Evolutionary conservation across 2,888 invertebrate species (phyloP).

Genomic region (Chromoteleia sp.): DNA sequence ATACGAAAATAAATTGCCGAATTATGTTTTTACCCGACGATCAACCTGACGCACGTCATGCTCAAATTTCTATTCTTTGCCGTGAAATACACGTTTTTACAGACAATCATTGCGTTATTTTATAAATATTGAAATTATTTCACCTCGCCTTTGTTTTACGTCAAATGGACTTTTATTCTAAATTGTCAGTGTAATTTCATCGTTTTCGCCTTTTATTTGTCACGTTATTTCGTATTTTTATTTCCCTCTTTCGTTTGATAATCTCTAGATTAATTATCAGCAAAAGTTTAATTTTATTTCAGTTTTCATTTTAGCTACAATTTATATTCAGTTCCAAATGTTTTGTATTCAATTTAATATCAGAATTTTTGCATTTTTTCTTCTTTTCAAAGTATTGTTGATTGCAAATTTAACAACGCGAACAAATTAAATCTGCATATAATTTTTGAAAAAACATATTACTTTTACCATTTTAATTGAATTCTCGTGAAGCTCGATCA

Average conservation of each 20-base stretch:
- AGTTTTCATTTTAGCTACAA: conserved; percentile 17
- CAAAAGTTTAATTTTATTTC: conserved; percentile 34
- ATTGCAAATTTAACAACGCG: conserved; percentile 41
- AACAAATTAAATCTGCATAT: conserved; percentile 43
- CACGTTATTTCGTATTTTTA: not conserved
- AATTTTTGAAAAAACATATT: conserved; percentile 47
- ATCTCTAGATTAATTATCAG: conserved; percentile 44
- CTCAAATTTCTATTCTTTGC: conserved; percentile 64
- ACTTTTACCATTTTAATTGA: conserved; percentile 44
- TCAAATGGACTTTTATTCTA: conserved; percentile 19
- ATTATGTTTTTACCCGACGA: conserved; percentile 65
- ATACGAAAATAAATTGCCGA: conserved; percentile 69
- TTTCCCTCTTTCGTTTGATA: conserved; percentile 14
- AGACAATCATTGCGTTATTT: conserved; percentile 62
- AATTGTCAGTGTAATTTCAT: conserved; percentile 53
- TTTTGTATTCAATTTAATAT: conserved; percentile 47
- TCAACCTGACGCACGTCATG: conserved; percentile 64
- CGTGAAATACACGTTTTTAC: conserved; percentile 54
- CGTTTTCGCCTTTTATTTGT: conserved; percentile 11
- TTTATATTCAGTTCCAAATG: conserved; percentile 39
- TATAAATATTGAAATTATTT: conserved; percentile 57
- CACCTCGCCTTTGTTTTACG: conserved; percentile 27
- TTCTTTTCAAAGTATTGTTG: conserved; percentile 25
- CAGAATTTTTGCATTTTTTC: not conserved
- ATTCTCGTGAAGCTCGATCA: conserved; percentile 5